Evolutionary conservation across 2,797 vertebrate genomes (phyloP).

Genomic region (Telmatherina bonti): DNA sequence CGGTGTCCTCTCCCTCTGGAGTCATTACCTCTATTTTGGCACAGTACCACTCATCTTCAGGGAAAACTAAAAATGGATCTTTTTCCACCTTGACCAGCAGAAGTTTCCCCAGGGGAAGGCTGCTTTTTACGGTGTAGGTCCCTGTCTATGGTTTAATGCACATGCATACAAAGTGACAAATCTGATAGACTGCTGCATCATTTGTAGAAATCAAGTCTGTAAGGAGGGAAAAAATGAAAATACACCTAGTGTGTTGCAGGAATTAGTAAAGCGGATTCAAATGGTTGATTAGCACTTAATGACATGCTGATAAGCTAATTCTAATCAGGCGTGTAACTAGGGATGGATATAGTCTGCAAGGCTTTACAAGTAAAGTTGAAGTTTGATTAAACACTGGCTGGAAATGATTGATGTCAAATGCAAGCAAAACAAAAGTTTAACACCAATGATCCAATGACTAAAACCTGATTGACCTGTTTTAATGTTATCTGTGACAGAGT

Average conservation of each 20-base stretch:
- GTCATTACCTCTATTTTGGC: constrained; percentile 69
- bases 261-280: neutral
- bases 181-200: neutral
- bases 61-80: constrained; percentile 28
- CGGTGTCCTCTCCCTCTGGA: constrained; percentile 57
- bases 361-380: neutral
- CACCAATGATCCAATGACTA: neutral
- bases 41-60: constrained; percentile 76
- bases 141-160: constrained; percentile 40
- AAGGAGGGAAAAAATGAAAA: neutral
- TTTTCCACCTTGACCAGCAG: constrained; percentile 75
- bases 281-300: neutral
- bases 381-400: neutral
- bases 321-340: neutral
- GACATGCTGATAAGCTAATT: neutral
- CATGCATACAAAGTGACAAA: neutral
- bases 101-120: constrained; percentile 56
- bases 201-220: neutral
- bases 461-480: constrained; percentile 4
- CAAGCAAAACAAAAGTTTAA: neutral
- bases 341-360: neutral
- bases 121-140: constrained; percentile 54
- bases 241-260: neutral
- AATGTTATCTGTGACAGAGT: neutral
- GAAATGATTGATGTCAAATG: neutral